Base-by-base conservation (phyloP, 2,888 invertebrate species). In the Trichacis sp. region DNA sequence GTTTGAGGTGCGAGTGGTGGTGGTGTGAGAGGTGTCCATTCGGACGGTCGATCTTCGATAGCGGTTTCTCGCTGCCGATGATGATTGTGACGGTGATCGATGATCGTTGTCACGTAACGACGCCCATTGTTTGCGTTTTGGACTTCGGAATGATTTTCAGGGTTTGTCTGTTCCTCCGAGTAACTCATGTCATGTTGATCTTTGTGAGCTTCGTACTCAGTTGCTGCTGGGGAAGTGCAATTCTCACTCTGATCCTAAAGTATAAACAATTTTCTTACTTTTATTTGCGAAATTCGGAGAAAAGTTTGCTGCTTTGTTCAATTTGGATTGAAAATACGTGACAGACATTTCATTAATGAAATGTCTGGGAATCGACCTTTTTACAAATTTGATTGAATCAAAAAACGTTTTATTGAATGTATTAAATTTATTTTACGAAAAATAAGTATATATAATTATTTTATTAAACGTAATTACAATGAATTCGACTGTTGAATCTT, bases 1-100 rank as follows among this genome's bases (percentile, higher is more conserved):
- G 83, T 83, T 60, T 83, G 83, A 1, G 81, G 75, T 0, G 78
- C 75, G 15, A 40, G 4, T 1, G 82, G 81, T 0, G 84, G 79
- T 24, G 83, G 82, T 1, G 83, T 82, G 1, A 84, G 57, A 0
- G 83, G 60, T 1, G 69, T 61, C 69, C 69, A 64, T 49, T 63
- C 54, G 15, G 71, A 6, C 47, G 67, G 61, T 62, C 70, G 50
- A 56, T 72, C 45, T 30, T 68, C 50, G 51, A 64, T n/a, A 14
- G 55, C 30, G 11, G 65, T 9, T 17, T 64, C 59, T 12, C 55
- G 72, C 45, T 76, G 74, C 45, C 74, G 74, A 53, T 74, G 72
- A 49, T 73, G 71, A 48, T 50, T 60, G 14, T 75, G 66, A 9
- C 74, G 78, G 57, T 81, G 81, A 24, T 82, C 81, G 3, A 80